A percentile compares a stretch with the other conserved stretches of the same genome.
phyloP scores from a whole-genome alignment of 1,140 invertebrate genomes.

The Temnothorax longispinosus region DNA sequence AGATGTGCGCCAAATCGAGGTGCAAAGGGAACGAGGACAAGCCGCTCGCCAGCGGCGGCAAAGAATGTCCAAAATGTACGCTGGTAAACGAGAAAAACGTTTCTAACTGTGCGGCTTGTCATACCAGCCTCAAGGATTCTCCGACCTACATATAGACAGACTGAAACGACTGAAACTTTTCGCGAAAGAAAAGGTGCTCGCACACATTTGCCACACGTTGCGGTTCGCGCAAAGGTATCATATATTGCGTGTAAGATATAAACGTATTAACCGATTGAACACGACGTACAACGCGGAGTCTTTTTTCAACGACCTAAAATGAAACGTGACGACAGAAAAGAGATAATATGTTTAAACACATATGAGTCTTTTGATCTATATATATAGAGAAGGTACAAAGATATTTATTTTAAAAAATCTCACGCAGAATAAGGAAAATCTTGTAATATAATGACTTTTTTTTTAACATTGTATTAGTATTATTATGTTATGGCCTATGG shows the following conservation, averaged over 20 bases:
- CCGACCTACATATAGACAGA: constrained; percentile 90
- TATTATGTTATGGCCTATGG: constrained; percentile 63
- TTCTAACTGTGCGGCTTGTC: constrained; percentile 89
- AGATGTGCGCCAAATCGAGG: constrained; percentile 91
- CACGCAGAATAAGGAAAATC: constrained; percentile 3
- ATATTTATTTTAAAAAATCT: constrained; percentile 56
- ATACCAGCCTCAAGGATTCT: constrained; percentile 89
- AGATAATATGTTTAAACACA: constrained; percentile 21
- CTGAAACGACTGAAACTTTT: not conserved
- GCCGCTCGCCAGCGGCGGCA: constrained; percentile 90
- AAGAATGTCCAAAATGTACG: constrained; percentile 92
- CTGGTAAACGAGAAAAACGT: constrained; percentile 91
- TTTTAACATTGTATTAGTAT: constrained; percentile 54
- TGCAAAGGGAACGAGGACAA: constrained; percentile 87
- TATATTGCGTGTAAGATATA: constrained; percentile 22
- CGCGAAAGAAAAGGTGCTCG: not conserved
- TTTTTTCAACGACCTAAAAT: constrained; percentile 37
- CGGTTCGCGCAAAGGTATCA: not conserved
- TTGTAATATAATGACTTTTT: constrained; percentile 61
- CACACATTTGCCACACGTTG: not conserved
- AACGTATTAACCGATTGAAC: not conserved
- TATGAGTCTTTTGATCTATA: not conserved
- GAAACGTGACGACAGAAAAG: constrained; percentile 22
- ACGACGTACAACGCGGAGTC: not conserved
- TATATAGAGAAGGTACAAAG: constrained; percentile 40